phyloP scores from a whole-genome alignment of 2,113 vertebrate species.

The Paratilapia polleni region DNA sequence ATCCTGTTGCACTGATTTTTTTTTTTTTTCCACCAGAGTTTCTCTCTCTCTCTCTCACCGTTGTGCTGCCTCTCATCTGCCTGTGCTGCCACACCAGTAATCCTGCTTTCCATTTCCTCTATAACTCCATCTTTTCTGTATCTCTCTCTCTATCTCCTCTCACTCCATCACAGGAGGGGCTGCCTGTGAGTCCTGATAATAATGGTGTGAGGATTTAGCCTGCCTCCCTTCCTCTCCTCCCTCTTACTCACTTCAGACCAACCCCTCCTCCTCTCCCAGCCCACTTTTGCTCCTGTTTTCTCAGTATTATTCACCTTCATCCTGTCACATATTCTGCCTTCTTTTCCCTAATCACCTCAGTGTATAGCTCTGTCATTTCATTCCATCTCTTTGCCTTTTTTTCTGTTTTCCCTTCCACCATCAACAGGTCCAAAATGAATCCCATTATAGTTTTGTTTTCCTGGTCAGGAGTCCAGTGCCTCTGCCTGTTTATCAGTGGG shows the following conservation, averaged over 20 bases:
- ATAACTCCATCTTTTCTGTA: constrained; percentile 62
- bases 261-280: constrained; percentile 41
- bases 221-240: constrained; percentile 60
- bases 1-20: constrained; percentile 72
- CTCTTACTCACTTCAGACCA: constrained; percentile 57
- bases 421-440: constrained; percentile 49
- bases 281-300: constrained; percentile 60
- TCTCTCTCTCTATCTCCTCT: constrained; percentile 57
- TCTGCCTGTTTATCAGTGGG: constrained; percentile 3
- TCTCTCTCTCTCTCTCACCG: constrained; percentile 34
- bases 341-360: constrained; percentile 33
- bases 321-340: constrained; percentile 35
- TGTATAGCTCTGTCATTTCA: constrained; percentile 13
- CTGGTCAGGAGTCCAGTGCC: background rate
- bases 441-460: constrained; percentile 8
- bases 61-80: constrained; percentile 47
- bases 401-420: background rate
- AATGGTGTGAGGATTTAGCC: constrained; percentile 73
- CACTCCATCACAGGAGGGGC: constrained; percentile 72
- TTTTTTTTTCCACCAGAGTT: constrained; percentile 40
- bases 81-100: constrained; percentile 62
- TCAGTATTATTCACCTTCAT: constrained; percentile 55
- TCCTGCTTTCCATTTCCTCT: constrained; percentile 63
- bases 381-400: background rate
- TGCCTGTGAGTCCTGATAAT: constrained; percentile 70